A percentile compares a stretch with the other conserved stretches of the same genome.
These are phyloP conservation scores for Cololabis saira DNA, from an alignment of 2,113 vertebrate species.

Conservation along the genomic window DNA sequence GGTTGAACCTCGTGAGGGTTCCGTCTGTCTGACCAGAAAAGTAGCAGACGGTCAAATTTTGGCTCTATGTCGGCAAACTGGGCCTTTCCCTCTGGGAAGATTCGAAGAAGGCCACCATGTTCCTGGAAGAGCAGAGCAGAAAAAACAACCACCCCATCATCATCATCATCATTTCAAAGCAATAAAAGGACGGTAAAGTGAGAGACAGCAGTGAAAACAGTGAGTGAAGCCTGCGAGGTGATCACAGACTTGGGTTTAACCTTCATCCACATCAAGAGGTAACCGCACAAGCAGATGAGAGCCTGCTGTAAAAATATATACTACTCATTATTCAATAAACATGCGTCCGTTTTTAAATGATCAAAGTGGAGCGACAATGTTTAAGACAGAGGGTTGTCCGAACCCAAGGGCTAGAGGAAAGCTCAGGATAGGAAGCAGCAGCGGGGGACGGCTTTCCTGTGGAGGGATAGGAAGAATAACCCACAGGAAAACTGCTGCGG, in stretches of 20 bases:
- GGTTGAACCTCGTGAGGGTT: conserved; percentile 99
- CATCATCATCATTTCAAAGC: no score
- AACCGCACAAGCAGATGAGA: no score
- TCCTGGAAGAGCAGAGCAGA: conserved; percentile 79
- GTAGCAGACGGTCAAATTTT: conserved; percentile 95
- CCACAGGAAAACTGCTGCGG: conserved; percentile 75
- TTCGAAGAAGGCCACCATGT: conserved; percentile 95
- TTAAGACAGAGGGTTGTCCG: conserved; percentile 59
- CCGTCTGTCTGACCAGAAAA: conserved; percentile 98
- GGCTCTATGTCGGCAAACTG: conserved; percentile 99
- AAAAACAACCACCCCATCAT: neutral
- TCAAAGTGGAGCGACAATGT: conserved; percentile 46
- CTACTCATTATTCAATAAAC: neutral
- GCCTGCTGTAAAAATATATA: no score
- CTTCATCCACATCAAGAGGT: no score
- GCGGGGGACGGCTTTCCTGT: conserved; percentile 77
- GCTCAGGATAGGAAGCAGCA: conserved; percentile 72
- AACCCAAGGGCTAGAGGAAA: conserved; percentile 60
- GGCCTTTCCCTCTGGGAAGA: conserved; percentile 98
- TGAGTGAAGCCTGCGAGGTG: no score
- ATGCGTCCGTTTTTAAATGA: conserved; percentile 24
- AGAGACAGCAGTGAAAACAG: no score
- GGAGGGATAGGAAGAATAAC: conserved; percentile 78
- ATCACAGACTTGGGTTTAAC: no score
- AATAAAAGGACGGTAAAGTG: no score